These are phyloP conservation scores for Steinernema feltiae DNA, from an alignment of 1,140 invertebrate genomes.

Conservation along the genomic window DNA sequence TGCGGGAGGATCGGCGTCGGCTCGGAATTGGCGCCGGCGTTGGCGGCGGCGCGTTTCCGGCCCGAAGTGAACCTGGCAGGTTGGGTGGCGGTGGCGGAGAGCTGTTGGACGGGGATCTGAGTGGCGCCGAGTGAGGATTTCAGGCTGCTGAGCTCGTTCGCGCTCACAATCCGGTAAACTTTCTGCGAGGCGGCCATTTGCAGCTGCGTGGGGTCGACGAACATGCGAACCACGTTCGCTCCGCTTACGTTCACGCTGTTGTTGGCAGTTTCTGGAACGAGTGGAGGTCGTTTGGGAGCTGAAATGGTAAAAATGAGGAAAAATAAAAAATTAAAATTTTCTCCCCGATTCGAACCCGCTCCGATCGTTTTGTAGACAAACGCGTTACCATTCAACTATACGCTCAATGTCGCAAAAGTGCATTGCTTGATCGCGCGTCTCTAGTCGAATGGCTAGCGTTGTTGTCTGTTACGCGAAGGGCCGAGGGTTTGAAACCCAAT, in stretches of 20 bases:
- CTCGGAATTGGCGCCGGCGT: background rate
- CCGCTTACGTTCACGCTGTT: background rate
- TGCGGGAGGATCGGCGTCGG: background rate
- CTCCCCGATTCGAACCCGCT: no score
- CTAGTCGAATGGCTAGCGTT: no score
- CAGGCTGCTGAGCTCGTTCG: background rate
- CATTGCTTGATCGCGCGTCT: no score
- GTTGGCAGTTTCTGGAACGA: background rate
- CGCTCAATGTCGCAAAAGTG: no score
- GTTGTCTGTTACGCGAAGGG: no score
- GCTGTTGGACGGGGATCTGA: background rate
- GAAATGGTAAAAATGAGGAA: no score
- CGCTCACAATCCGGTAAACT: background rate
- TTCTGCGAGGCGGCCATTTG: background rate
- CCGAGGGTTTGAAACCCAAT: no score
- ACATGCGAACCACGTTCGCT: background rate
- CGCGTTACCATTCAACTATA: no score
- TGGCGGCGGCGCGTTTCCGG: background rate
- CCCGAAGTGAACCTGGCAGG: background rate
- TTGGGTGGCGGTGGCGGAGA: background rate
- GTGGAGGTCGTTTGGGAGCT: no score
- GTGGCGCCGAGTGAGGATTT: background rate
- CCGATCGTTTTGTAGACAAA: no score
- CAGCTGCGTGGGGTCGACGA: slow-evolving; percentile 1
- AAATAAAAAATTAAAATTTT: no score